Conservation (phyloP, 2,888 invertebrate genomes). For the Amblyteles armatorius region DNA sequence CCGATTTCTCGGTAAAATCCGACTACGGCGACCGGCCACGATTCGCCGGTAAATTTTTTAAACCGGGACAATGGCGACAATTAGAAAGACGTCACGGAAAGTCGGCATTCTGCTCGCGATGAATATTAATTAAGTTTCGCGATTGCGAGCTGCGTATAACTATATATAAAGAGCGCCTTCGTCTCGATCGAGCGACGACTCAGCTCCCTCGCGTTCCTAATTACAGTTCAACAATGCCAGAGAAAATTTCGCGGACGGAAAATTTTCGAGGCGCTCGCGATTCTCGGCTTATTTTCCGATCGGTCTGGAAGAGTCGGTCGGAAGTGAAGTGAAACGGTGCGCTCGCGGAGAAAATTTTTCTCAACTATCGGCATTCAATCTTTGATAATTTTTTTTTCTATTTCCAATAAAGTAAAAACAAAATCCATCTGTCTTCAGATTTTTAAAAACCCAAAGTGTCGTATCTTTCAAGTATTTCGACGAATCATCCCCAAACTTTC, state of each 20-base stretch:
- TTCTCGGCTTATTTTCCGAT: neutral
- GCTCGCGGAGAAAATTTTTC: neutral
- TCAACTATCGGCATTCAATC: neutral
- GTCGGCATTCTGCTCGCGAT: slow-evolving; percentile 64
- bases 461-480: too few relatives aligned
- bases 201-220: slow-evolving; percentile 32
- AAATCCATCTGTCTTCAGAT: neutral
- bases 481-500: too few relatives aligned
- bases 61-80: slow-evolving; percentile 58
- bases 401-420: neutral
- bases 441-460: too few relatives aligned
- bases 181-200: slow-evolving; percentile 28
- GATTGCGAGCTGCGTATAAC: slow-evolving; percentile 60
- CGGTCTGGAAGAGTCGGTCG: neutral
- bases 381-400: too few relatives aligned
- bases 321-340: neutral
- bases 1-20: slow-evolving; percentile 21
- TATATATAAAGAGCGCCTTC: slow-evolving; percentile 9
- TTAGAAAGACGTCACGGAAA: slow-evolving; percentile 62
- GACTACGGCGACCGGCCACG: slow-evolving; percentile 2
- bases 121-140: slow-evolving; percentile 77
- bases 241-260: slow-evolving; percentile 64
- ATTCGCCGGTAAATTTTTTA: slow-evolving; percentile 51
- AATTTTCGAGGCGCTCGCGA: slow-evolving; percentile 20
- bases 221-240: slow-evolving; percentile 56